Evolutionary conservation across 2,797 vertebrate genomes (phyloP).

Genomic region (Muraenolepis orangiensis): DNA sequence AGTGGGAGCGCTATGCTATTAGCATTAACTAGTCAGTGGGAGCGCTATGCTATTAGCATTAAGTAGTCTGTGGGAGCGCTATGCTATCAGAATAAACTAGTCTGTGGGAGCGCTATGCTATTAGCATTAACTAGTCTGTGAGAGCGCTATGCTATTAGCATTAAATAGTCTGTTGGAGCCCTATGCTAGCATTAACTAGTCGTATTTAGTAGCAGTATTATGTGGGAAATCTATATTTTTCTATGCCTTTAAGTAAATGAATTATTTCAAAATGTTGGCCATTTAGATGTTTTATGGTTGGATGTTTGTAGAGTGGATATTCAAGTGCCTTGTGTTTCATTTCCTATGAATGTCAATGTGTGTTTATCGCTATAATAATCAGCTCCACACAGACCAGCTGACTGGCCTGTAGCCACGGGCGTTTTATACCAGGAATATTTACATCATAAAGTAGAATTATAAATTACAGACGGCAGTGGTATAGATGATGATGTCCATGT

Average conservation of each 20-base stretch:
- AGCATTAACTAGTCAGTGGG: too few relatives aligned
- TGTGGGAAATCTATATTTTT: background rate
- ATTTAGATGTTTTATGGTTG: background rate
- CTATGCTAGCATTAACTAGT: background rate
- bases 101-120: background rate
- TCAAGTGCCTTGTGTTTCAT: background rate
- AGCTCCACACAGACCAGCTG: background rate
- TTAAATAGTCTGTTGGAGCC: background rate
- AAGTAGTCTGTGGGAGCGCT: background rate
- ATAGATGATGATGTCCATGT: background rate
- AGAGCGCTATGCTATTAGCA: too few relatives aligned
- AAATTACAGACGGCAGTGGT: background rate
- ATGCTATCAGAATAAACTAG: too few relatives aligned
- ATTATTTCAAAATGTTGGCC: background rate
- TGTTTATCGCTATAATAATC: too few relatives aligned
- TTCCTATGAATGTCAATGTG: background rate
- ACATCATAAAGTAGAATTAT: background rate
- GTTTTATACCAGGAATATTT: background rate
- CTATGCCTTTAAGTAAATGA: background rate
- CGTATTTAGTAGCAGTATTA: background rate
- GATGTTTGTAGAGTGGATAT: background rate
- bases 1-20: background rate
- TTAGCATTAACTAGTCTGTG: too few relatives aligned
- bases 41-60: too few relatives aligned
- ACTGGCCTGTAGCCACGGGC: background rate